Percentiles rank a stretch among this genome's conserved stretches.
Evolutionary conservation across 2,888 invertebrate species (phyloP).

Genomic region (Chymomyza caudatula): DNA sequence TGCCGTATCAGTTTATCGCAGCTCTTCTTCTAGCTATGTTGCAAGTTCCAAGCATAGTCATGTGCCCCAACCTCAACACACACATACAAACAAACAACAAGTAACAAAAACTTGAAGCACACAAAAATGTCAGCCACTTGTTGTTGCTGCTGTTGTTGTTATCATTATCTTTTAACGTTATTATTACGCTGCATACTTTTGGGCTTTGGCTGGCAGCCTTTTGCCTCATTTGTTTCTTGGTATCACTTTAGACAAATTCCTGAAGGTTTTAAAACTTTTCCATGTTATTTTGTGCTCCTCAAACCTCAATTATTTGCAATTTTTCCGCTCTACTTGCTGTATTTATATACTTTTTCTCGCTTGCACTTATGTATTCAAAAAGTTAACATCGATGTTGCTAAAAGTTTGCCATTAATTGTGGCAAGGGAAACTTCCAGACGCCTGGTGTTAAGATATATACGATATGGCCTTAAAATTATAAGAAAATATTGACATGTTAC

Average conservation of each 20-base stretch:
- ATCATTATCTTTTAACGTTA: slow-evolving; percentile 48
- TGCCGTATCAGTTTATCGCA: slow-evolving; percentile 2
- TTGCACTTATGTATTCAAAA: slow-evolving; percentile 59
- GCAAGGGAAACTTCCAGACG: background rate
- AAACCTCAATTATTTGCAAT: slow-evolving; percentile 47
- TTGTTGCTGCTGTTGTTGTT: slow-evolving; percentile 11
- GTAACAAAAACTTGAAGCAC: background rate
- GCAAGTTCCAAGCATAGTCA: slow-evolving; percentile 32
- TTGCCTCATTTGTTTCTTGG: slow-evolving; percentile 30
- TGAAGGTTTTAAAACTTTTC: background rate
- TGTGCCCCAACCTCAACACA: slow-evolving; percentile 1
- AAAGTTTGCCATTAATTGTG: slow-evolving; percentile 45
- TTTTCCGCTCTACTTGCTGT: slow-evolving; percentile 24
- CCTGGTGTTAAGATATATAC: background rate
- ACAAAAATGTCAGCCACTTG: background rate
- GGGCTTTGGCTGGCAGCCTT: slow-evolving; percentile 26
- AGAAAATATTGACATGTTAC: background rate
- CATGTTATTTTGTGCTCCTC: slow-evolving; percentile 1
- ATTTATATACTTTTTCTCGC: slow-evolving; percentile 28
- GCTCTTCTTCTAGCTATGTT: slow-evolving; percentile 12
- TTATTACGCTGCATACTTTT: slow-evolving; percentile 59
- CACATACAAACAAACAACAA: background rate
- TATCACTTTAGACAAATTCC: slow-evolving; percentile 29
- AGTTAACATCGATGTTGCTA: slow-evolving; percentile 48
- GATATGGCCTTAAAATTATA: background rate